These are phyloP conservation scores for Mythimna lalbum DNA, from an alignment of 2,888 invertebrate genomes.

Conservation along the genomic window DNA sequence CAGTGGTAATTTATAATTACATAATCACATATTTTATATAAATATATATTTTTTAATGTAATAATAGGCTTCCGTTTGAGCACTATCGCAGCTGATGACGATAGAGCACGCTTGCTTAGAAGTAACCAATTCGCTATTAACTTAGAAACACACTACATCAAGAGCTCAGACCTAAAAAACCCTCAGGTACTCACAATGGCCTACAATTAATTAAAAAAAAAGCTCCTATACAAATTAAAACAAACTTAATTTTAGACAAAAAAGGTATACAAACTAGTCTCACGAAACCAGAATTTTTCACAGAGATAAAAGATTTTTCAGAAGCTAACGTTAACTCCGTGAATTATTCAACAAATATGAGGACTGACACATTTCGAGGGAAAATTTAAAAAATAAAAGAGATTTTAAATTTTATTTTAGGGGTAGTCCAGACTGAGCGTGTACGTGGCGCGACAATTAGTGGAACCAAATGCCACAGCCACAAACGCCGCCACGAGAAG, in stretches of 20 bases:
- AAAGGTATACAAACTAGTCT: slow-evolving; percentile 18
- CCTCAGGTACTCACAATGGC: neutral
- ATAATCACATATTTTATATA: too few species aligned
- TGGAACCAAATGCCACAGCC: too few species aligned
- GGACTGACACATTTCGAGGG: slow-evolving; percentile 19
- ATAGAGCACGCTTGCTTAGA: too few species aligned
- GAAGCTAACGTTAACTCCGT: slow-evolving; percentile 20
- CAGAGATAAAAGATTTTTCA: slow-evolving; percentile 27
- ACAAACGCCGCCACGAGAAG: too few species aligned
- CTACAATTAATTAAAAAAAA: slow-evolving; percentile 11
- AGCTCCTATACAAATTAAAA: slow-evolving; percentile 32
- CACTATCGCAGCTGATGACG: too few species aligned
- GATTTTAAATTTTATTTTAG: slow-evolving; percentile 34
- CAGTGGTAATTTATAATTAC: too few species aligned
- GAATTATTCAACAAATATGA: slow-evolving; percentile 49
- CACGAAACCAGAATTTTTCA: slow-evolving; percentile 13
- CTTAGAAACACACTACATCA: too few species aligned
- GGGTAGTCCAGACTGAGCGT: neutral
- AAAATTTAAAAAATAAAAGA: slow-evolving; percentile 31
- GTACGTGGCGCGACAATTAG: too few species aligned
- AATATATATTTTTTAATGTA: too few species aligned
- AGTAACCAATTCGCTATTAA: too few species aligned
- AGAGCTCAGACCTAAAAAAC: too few species aligned
- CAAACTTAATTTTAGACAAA: slow-evolving; percentile 27
- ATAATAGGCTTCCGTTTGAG: too few species aligned